Evolutionary conservation across 2,113 vertebrate genomes (phyloP), one percentile per base, ranked within the genome.

Genomic region (Colius striatus): DNA sequence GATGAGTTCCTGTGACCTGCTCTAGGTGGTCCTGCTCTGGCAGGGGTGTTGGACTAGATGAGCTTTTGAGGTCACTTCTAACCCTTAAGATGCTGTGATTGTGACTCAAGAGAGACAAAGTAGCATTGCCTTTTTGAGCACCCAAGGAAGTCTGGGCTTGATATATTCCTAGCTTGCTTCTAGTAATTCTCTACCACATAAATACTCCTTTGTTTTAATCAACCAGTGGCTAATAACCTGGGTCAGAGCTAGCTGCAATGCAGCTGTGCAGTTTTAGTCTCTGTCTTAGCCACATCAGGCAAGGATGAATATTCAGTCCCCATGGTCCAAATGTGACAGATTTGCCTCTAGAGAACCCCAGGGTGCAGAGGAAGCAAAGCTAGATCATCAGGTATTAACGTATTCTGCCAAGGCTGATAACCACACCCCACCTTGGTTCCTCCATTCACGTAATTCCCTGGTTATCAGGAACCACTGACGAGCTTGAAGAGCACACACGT

Each of bases 381-480:
- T 18, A 19, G 10, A 2, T 25, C 58, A 62, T 30, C 19, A 23
- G 16, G 4, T 23, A 5, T 4, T 12, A 6, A 7, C 0, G 1
- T 6, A 4, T 48, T 27, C 17, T 30, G 41, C 29, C 9, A 30
- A 8, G 5, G 6, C 50, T 67, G 48, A 3, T 4, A 74, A 21
- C n/a, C 32, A 38, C 15, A 1, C 11, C 8, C 53, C 0, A 0
- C 2, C 13, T 6, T 23, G 62, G 23, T 22, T 63, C 18, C 60
- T 73, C 32, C 29, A 43, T 47, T 61, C 2, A 0, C 5, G 10
- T 2, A 1, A 78, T 47, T 29, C 43, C 20, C 62, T 23, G 18
- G 20, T 43, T 36, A 26, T 61, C 3, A 36, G 54, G 45, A 51
- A 60, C 34, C 51, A 10, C 34, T 27, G 17, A 25, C 21, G 10